A percentile compares a stretch with the other conserved stretches of the same genome.
These are phyloP conservation scores for Chrysaora quinquecirrha DNA, from an alignment of 30 jellyfish, hydroid and myxozoan species.

Conservation along the genomic window DNA sequence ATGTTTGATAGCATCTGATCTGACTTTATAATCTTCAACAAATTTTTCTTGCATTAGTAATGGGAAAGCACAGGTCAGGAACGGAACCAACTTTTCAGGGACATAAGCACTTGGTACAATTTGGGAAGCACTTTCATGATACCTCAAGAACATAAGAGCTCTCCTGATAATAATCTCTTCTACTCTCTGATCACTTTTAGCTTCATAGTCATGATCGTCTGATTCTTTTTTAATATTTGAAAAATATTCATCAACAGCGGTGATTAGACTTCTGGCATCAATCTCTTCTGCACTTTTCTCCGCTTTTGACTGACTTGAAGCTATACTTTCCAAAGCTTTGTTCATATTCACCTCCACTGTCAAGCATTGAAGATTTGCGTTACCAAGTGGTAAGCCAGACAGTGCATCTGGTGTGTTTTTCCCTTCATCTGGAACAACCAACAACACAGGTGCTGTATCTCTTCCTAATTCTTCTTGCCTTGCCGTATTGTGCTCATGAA, in stretches of 20 bases:
- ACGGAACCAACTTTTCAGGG: slow-evolving; percentile 77
- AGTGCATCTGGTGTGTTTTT: slow-evolving; percentile 30
- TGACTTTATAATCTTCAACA: slow-evolving; percentile 9
- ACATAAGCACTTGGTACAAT: slow-evolving; percentile 58
- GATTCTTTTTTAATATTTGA: slow-evolving; percentile 15
- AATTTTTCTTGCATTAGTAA: slow-evolving; percentile 76
- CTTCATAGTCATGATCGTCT: slow-evolving; percentile 43
- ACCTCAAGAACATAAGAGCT: slow-evolving; percentile 73
- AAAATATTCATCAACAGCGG: slow-evolving; percentile 41
- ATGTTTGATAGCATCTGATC: slow-evolving; percentile 12
- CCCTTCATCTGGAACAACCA: slow-evolving; percentile 77
- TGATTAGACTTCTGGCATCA: slow-evolving; percentile 29
- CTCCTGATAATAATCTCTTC: slow-evolving; percentile 55
- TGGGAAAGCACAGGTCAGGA: slow-evolving; percentile 87
- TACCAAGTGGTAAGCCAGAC: slow-evolving; percentile 25
- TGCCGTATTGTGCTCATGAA: slow-evolving; percentile 86
- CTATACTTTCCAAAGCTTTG: slow-evolving; percentile 71
- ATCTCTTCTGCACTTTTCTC: slow-evolving; percentile 60
- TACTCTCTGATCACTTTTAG: slow-evolving; percentile 14
- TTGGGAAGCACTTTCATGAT: slow-evolving; percentile 67
- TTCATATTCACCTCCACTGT: slow-evolving; percentile 69
- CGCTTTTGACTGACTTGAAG: slow-evolving; percentile 71
- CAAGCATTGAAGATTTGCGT: slow-evolving; percentile 51
- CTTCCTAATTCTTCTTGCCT: slow-evolving; percentile 75
- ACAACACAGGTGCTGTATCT: slow-evolving; percentile 75